Conservation (phyloP, 2,113 vertebrate genomes). For the Gasterosteus aculeatus region DNA sequence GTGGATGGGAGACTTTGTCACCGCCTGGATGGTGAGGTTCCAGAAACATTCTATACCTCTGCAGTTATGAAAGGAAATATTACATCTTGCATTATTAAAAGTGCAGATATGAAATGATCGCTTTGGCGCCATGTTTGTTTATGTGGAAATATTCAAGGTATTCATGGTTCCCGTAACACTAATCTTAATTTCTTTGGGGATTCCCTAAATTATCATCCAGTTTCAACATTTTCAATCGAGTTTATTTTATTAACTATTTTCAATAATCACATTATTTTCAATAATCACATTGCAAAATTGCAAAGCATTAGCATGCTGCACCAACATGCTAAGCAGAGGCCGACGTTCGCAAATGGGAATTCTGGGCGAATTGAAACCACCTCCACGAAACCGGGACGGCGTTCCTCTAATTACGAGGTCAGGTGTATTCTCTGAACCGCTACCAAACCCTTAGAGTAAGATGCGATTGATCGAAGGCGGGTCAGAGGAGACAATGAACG, state of each 20-base stretch:
- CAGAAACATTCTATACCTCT: not conserved
- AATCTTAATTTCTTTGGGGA: not conserved
- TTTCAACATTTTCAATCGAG: not conserved
- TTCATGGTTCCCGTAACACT: not conserved
- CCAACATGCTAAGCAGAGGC: not conserved
- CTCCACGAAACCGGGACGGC: too few relatives aligned
- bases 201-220: not conserved
- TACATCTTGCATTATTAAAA: not conserved
- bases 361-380: too few relatives aligned
- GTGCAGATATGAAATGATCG: not conserved
- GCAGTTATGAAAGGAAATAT: not conserved
- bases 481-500: conserved; percentile 60
- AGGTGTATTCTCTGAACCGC: conserved; percentile 31
- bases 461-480: conserved; percentile 38
- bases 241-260: not conserved
- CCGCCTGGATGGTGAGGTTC: conserved; percentile 97
- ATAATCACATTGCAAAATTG: not conserved
- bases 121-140: not conserved
- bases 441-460: conserved; percentile 37
- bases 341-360: too few relatives aligned
- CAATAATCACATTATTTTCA: not conserved
- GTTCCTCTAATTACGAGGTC: conserved; percentile 38
- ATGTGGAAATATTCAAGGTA: not conserved
- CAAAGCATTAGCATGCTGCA: not conserved
- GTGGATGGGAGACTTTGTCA: conserved; percentile 99